Base-by-base conservation (phyloP, 2,797 vertebrate genomes). In the Aplochiton taeniatus region DNA sequence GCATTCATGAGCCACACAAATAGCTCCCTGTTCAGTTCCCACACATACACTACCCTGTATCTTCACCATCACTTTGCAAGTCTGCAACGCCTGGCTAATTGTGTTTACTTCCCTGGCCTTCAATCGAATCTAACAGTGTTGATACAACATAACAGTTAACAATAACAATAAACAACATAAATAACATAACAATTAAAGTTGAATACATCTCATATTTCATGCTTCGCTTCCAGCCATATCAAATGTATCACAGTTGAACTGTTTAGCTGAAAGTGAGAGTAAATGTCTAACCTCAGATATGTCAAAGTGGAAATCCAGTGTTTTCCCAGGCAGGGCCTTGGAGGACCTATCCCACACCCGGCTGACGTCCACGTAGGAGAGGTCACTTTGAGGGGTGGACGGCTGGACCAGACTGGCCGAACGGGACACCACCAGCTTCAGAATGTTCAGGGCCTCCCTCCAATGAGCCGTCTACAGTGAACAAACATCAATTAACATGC, bases 271-370 rank as follows among this genome's bases (percentile, higher is more conserved):
- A 74, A 16, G 63, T 66, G 57, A 41, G 46, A n/a, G 45, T 14
- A 42, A 8, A 14, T 59, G 18, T 70, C 78, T 75, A 75, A 96
- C 96, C 95, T 98, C 94, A 52, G 95, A 95, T 87, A 98, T 95
- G 85, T 98, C 96, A 81, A 98, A 98, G 85, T 95, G 94, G 78
- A 98, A 98, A 74, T 96, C 94, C 75, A 98, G 83, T 2, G 95
- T 98, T 87, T 98, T 98, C 58, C 96, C 96, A 11, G 96, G 96
- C 61, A 98, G 78, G 62, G 96, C 95, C 83, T 98, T 97, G 17
- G 95, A 95, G 46, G 94, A 92, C 63, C 91, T 93, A 31, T 94
- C 94, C 95, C 95, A 96, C 16, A 94, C 91, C 5, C 93, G 93
- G 76, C 94, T 94, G 75, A 94, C 88, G 82, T 96, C 96, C 84